phyloP scores from a whole-genome alignment of 2,888 invertebrate species.

The Drosophila tripunctata region DNA sequence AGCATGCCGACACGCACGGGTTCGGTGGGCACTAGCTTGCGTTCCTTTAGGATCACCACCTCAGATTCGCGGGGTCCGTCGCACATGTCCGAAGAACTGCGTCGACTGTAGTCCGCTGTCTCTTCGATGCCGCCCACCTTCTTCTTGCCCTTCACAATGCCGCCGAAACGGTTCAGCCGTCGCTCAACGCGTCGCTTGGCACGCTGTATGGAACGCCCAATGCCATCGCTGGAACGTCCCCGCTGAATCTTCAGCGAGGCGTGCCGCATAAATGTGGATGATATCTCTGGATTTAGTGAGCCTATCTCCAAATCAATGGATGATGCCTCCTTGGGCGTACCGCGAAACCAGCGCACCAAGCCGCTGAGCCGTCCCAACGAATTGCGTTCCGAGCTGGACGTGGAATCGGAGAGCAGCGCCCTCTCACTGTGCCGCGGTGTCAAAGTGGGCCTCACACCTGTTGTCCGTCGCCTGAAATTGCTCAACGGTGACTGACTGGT shows the following conservation, averaged over 20 bases:
- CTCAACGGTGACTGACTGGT: slow-evolving; percentile 91
- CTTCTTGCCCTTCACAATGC: slow-evolving; percentile 93
- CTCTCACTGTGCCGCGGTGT: slow-evolving; percentile 94
- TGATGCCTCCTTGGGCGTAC: slow-evolving; percentile 85
- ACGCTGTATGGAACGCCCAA: slow-evolving; percentile 89
- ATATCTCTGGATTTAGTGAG: slow-evolving; percentile 86
- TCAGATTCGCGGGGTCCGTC: slow-evolving; percentile 93
- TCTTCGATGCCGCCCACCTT: slow-evolving; percentile 95
- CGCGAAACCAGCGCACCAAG: slow-evolving; percentile 88
- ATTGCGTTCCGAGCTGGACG: slow-evolving; percentile 84
- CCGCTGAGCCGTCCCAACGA: slow-evolving; percentile 88
- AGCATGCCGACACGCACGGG: slow-evolving; percentile 94
- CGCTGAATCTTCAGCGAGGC: slow-evolving; percentile 84
- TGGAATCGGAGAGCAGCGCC: slow-evolving; percentile 87
- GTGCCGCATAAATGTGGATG: slow-evolving; percentile 86
- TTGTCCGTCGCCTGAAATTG: slow-evolving; percentile 88
- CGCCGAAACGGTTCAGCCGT: slow-evolving; percentile 93
- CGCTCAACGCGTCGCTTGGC: slow-evolving; percentile 95
- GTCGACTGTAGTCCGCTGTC: slow-evolving; percentile 90
- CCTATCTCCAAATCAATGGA: slow-evolving; percentile 86
- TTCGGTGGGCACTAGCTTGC: slow-evolving; percentile 91
- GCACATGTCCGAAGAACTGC: slow-evolving; percentile 92
- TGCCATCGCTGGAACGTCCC: slow-evolving; percentile 84
- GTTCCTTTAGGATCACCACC: slow-evolving; percentile 93
- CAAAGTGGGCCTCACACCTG: slow-evolving; percentile 86